Evolutionary conservation across 2,888 invertebrate species (phyloP).

Genomic region (Chironomus tentans): DNA sequence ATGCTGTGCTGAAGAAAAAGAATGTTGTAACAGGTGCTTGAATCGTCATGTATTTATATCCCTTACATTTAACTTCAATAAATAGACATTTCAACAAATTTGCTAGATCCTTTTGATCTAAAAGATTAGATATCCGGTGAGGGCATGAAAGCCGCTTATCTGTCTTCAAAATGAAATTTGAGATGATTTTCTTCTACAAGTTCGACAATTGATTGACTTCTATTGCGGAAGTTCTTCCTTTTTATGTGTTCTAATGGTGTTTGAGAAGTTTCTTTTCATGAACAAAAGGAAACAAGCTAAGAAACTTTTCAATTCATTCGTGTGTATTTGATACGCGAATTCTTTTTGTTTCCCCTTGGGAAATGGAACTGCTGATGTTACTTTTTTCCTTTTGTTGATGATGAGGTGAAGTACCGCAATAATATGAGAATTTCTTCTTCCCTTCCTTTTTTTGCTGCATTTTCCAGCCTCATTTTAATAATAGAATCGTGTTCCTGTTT

Average conservation of each 20-base stretch:
- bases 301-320: not conserved
- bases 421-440: not conserved
- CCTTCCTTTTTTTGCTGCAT: not conserved
- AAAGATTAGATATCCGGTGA: constrained; percentile 17
- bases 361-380: not conserved
- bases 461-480: constrained; percentile 25
- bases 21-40: constrained; percentile 25
- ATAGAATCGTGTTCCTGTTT: constrained; percentile 22
- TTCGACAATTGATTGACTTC: constrained; percentile 18
- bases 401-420: not conserved
- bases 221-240: not conserved
- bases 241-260: not conserved
- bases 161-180: constrained; percentile 3
- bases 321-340: not conserved
- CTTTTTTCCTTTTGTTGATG: not conserved
- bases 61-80: not conserved
- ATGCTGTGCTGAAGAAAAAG: not conserved
- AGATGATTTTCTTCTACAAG: not conserved
- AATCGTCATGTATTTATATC: not conserved
- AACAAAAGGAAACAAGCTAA: not conserved
- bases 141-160: not conserved
- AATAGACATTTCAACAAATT: constrained; percentile 15
- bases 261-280: not conserved
- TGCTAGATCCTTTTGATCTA: constrained; percentile 17
- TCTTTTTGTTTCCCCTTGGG: not conserved